Evolutionary conservation across 1,140 invertebrate genomes (phyloP).

Genomic region (Caenorhabditis inopinata): DNA sequence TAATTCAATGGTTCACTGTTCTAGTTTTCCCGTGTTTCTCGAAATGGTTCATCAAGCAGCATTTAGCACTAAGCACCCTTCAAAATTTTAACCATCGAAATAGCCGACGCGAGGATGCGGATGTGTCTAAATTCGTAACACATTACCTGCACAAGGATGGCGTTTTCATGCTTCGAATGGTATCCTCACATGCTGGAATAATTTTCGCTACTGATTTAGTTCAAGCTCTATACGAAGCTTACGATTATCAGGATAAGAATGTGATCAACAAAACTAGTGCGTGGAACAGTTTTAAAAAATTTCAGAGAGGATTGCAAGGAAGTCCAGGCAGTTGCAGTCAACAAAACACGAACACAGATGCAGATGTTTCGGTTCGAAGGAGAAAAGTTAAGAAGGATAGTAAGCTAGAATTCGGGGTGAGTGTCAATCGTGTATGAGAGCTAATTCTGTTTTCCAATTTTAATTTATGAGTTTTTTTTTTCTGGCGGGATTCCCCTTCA

Average conservation of each 20-base stretch:
- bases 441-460: no score
- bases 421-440: no score
- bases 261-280: not conserved
- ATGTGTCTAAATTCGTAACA: conserved; percentile 66
- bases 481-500: not conserved
- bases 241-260: conserved; percentile 27
- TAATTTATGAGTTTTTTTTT: not conserved
- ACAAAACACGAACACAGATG: not conserved
- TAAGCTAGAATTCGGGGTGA: not conserved
- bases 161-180: conserved; percentile 69
- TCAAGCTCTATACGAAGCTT: conserved; percentile 44
- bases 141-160: conserved; percentile 70
- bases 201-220: conserved; percentile 54
- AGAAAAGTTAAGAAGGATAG: not conserved
- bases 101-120: not conserved
- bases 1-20: conserved; percentile 60
- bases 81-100: conserved; percentile 31
- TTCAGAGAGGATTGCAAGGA: not conserved
- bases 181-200: conserved; percentile 64
- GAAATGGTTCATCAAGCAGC: conserved; percentile 43
- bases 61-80: conserved; percentile 39
- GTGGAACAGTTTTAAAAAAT: no score
- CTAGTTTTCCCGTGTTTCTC: conserved; percentile 51
- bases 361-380: not conserved
- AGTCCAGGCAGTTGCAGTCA: not conserved